Conservation (phyloP, 2,113 vertebrate genomes). For the Glaucomys volans region DNA sequence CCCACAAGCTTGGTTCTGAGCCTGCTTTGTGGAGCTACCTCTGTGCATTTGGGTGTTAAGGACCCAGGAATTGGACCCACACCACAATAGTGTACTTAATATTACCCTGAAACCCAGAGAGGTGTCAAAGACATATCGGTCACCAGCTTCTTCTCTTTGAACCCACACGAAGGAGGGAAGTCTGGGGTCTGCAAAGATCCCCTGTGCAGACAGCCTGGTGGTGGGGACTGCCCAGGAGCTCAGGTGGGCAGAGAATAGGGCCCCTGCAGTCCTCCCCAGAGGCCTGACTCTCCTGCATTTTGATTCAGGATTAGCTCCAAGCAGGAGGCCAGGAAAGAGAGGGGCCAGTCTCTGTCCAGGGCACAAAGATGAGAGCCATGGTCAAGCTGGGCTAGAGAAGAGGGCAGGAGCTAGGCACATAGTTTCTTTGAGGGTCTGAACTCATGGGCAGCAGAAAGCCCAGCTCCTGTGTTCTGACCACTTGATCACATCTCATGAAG, state of each 20-base stretch:
- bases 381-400: background rate
- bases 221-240: background rate
- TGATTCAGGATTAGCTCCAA: accelerated
- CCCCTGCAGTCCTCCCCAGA: accelerated
- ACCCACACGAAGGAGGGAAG: background rate
- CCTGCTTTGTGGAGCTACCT: background rate
- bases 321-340: too few relatives aligned
- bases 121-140: accelerated
- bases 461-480: background rate
- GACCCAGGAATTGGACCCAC: background rate
- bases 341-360: background rate
- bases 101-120: background rate
- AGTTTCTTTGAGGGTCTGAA: too few relatives aligned
- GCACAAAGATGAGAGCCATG: background rate
- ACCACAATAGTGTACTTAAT: background rate
- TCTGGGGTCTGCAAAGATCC: background rate
- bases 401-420: too few relatives aligned
- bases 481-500: accelerated
- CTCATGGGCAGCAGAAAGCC: background rate
- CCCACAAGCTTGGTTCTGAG: accelerated
- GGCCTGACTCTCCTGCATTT: background rate
- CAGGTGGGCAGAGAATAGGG: background rate
- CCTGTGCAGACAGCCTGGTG: background rate
- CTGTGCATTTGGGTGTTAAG: background rate
- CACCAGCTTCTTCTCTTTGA: background rate